Conservation (phyloP, 2,888 invertebrate genomes). For the Ectemnius cavifrons region DNA sequence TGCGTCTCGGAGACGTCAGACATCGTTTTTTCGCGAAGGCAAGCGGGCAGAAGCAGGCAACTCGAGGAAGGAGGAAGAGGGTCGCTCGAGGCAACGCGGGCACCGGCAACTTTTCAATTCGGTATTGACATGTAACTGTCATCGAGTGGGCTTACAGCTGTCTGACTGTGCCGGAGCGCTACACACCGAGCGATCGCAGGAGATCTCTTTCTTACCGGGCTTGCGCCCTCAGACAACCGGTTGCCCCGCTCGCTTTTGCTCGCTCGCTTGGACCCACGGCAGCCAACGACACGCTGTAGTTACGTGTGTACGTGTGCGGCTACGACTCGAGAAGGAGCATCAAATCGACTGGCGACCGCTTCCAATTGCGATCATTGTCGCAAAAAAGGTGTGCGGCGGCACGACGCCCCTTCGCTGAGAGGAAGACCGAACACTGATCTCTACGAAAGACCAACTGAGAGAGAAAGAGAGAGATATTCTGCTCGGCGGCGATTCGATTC, state of each 20-base stretch:
- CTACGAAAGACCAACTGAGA: conserved; percentile 19
- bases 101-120: conserved; percentile 67
- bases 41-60: not conserved
- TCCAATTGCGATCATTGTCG: conserved; percentile 71
- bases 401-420: conserved; percentile 29
- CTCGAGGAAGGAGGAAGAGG: conserved; percentile 2
- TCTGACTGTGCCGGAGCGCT: conserved; percentile 28
- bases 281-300: no score
- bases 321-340: conserved; percentile 42
- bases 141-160: conserved; percentile 62
- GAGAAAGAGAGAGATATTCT: conserved; percentile 46
- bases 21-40: not conserved
- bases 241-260: conserved; percentile 21
- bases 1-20: no score
- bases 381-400: conserved; percentile 70
- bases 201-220: conserved; percentile 41
- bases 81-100: not conserved
- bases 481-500: conserved; percentile 52
- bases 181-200: conserved; percentile 23
- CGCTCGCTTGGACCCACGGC: no score
- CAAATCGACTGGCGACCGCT: conserved; percentile 68
- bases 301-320: no score
- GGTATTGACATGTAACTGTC: conserved; percentile 78
- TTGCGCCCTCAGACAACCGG: conserved; percentile 49
- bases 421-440: no score